Conservation (phyloP, 2,888 invertebrate species). For the Synanthedon formicaeformis region DNA sequence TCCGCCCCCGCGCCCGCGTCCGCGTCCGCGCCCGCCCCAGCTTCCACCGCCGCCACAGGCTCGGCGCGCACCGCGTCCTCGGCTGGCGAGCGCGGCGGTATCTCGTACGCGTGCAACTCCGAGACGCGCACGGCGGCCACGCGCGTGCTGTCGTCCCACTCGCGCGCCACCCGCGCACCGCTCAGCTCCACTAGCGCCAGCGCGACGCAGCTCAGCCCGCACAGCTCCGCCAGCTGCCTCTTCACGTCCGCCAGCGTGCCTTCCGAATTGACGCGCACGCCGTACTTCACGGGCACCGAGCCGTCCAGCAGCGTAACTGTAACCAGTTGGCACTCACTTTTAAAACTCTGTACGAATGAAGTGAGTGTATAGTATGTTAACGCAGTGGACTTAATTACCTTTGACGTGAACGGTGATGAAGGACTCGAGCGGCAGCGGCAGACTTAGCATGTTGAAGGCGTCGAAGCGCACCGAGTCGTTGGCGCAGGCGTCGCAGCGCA, state of each 20-base stretch:
- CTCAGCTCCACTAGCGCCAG: conserved; percentile 80
- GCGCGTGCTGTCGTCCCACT: conserved; percentile 69
- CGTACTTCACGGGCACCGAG: conserved; percentile 86
- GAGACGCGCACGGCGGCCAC: conserved; percentile 9
- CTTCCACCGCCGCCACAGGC: neutral
- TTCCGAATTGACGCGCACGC: conserved; percentile 84
- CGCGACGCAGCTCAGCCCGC: conserved; percentile 48
- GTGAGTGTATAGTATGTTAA: too few relatives aligned
- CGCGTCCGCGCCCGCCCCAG: conserved; percentile 3
- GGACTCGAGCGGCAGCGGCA: conserved; percentile 92
- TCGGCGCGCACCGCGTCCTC: neutral
- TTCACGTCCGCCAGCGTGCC: conserved; percentile 84
- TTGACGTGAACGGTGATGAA: conserved; percentile 81
- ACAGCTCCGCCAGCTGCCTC: conserved; percentile 74
- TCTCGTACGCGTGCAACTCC: conserved; percentile 5
- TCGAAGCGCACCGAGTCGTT: conserved; percentile 90
- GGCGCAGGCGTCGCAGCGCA: conserved; percentile 84
- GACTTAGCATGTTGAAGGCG: conserved; percentile 89
- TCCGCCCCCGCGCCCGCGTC: conserved; percentile 8
- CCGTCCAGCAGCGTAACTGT: conserved; percentile 84
- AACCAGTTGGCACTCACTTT: conserved; percentile 1
- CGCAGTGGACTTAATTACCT: conserved; percentile 49
- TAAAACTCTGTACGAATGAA: too few relatives aligned
- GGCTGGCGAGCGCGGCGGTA: conserved; percentile 2
- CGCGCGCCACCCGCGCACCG: conserved; percentile 74